Evolutionary conservation across 1,140 invertebrate species (phyloP).

Genomic region (Metaphire vulgaris): DNA sequence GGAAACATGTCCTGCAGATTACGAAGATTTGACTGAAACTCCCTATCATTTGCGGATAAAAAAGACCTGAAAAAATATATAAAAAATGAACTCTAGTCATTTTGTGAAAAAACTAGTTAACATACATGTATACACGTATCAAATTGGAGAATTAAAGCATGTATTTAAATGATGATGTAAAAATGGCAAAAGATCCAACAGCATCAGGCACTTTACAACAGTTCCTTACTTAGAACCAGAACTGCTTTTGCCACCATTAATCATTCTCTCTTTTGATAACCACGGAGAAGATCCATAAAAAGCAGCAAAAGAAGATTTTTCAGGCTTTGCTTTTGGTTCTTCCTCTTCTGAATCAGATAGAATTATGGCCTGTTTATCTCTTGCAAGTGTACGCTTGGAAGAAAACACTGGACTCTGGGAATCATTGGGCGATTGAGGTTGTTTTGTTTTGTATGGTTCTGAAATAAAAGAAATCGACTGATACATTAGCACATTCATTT

Average conservation of each 20-base stretch:
- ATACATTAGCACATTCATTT: not conserved
- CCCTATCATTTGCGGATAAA: not conserved
- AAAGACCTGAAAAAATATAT: not conserved
- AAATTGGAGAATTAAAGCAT: not conserved
- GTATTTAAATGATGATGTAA: not conserved
- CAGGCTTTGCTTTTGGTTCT: not conserved
- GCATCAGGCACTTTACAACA: not conserved
- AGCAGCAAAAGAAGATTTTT: not conserved
- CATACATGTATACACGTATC: not conserved
- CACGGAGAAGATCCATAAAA: not conserved
- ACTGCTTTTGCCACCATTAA: not conserved
- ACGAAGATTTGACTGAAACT: not conserved
- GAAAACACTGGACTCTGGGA: not conserved
- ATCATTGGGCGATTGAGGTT: not conserved
- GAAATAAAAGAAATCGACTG: not conserved
- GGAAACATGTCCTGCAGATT: not conserved
- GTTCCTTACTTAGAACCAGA: not conserved
- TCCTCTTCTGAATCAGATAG: not conserved
- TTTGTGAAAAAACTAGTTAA: not conserved
- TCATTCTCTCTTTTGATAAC: not conserved
- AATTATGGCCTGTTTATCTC: not conserved
- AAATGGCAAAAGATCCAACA: not conserved
- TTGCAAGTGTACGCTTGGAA: not conserved
- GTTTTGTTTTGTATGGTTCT: not conserved
- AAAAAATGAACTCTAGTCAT: not conserved